Conservation (phyloP, 2,888 invertebrate genomes). For the Dusona sp. region DNA sequence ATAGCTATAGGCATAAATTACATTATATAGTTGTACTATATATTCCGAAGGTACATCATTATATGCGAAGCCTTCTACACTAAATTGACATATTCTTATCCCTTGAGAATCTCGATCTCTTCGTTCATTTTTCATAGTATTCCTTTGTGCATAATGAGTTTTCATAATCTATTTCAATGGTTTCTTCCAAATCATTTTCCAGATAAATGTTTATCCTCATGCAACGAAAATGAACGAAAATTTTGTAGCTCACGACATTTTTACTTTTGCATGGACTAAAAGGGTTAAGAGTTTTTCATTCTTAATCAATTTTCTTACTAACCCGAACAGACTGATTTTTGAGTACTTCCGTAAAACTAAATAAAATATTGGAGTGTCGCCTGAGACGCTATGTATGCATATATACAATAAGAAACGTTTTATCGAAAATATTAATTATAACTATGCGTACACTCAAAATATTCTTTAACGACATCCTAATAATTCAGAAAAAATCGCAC, state of each 20-base stretch:
- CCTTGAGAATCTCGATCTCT: background rate
- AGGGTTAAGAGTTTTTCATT: background rate
- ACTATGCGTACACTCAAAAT: too few relatives aligned
- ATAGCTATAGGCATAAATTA: background rate
- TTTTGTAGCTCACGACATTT: background rate
- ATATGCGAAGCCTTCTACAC: background rate
- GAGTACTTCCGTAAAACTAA: background rate
- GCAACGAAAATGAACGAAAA: background rate
- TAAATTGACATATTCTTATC: background rate
- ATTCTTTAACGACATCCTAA: too few relatives aligned
- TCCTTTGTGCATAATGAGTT: background rate
- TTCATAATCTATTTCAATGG: background rate
- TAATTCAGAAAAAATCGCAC: too few relatives aligned
- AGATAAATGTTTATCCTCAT: background rate
- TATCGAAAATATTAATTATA: too few relatives aligned
- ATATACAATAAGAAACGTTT: too few relatives aligned
- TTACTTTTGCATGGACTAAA: background rate
- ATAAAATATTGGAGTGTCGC: too few relatives aligned
- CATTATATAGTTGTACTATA: conserved; percentile 3
- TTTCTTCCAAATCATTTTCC: background rate
- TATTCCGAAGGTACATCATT: background rate
- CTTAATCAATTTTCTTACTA: background rate
- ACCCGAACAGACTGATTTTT: too few relatives aligned
- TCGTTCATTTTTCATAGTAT: background rate
- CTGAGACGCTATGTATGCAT: too few relatives aligned